These are phyloP conservation scores for Drosophila teissieri DNA, from an alignment of 1,140 invertebrate genomes.

Conservation along the genomic window DNA sequence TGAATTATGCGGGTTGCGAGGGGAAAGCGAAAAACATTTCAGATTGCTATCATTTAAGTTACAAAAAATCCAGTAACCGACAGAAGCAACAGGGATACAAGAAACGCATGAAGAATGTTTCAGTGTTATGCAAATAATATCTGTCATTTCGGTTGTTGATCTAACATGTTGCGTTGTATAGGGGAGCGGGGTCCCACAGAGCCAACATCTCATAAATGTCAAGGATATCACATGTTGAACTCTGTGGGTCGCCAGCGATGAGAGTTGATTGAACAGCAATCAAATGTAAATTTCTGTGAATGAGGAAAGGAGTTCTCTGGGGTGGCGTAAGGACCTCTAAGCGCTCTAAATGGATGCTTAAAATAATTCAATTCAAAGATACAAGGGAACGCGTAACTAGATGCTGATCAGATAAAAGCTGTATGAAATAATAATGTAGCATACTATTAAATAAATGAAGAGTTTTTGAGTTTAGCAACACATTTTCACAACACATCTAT, in stretches of 20 bases:
- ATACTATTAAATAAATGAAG: no score
- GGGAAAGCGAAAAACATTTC: slow-evolving; percentile 26
- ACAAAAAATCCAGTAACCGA: slow-evolving; percentile 13
- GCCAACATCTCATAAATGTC: slow-evolving; percentile 63
- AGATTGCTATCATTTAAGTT: slow-evolving; percentile 68
- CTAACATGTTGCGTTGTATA: slow-evolving; percentile 11
- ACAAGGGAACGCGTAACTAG: no score
- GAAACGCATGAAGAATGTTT: slow-evolving; percentile 30
- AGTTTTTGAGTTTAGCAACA: no score
- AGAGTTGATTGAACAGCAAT: slow-evolving; percentile 51
- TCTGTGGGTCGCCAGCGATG: slow-evolving; percentile 24
- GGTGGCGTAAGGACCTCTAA: slow-evolving; percentile 20
- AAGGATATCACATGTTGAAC: slow-evolving; percentile 47
- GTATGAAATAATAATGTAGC: no score
- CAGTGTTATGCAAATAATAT: slow-evolving; percentile 61
- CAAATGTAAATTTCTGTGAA: slow-evolving; percentile 38
- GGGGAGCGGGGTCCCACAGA: slow-evolving; percentile 7
- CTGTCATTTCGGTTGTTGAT: slow-evolving; percentile 60
- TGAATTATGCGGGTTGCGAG: slow-evolving; percentile 59
- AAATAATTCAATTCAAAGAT: slow-evolving; percentile 13
- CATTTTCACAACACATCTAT: no score
- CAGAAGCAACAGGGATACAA: slow-evolving; percentile 35
- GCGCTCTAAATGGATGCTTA: slow-evolving; percentile 32
- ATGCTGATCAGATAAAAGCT: background rate
- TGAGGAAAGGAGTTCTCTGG: background rate